Evolutionary conservation across 2,113 vertebrate species (phyloP), one percentile per base, ranked within the genome.

Genomic region (Plestiodon gilberti): DNA sequence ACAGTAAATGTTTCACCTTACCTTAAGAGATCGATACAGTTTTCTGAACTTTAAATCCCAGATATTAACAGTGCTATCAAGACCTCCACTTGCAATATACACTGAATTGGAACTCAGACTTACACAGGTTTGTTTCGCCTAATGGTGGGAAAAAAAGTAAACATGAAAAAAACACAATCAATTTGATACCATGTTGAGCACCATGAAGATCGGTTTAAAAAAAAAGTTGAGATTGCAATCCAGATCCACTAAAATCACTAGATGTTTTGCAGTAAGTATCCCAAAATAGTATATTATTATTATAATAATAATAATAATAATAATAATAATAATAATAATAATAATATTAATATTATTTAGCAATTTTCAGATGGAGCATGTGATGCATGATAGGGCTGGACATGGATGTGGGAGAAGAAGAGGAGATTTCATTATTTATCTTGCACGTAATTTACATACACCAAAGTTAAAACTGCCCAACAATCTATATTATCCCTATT

Each of bases 21-120:
- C 99, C 97, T 98, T 98, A 43, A 99, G 96, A 77, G 96, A 97
- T 80, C 98, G 97, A 92, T 98, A 97, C 89, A 98, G 89, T 91
- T 96, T 97, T 92, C 97, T 98, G 89, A 96, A 97, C 93, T 99
- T 99, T 95, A 99, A 96, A 96, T 99, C 98, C 99, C 99, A 99
- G 93, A 99, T 98, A 94, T 99, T 97, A 80, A 99, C 98, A 0
- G 97, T 96, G 92, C 93, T 96, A 94, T 99, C 98, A 78, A 98
- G 96, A 75, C 99, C 99, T 84, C 99, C 98, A 22, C 98, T 99
- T 80, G 96, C 97, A 57, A 99, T 65, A 82, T 97, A 97, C 61
- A 98, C 97, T 73, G 97, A 98, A 1, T 95, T 98, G 1, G 97
- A 97, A 93, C 97, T 99, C 82, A 99, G 95, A 94, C 95, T 96